phyloP scores from a whole-genome alignment of 2,888 invertebrate genomes.

The Drosophila kokeensis region DNA sequence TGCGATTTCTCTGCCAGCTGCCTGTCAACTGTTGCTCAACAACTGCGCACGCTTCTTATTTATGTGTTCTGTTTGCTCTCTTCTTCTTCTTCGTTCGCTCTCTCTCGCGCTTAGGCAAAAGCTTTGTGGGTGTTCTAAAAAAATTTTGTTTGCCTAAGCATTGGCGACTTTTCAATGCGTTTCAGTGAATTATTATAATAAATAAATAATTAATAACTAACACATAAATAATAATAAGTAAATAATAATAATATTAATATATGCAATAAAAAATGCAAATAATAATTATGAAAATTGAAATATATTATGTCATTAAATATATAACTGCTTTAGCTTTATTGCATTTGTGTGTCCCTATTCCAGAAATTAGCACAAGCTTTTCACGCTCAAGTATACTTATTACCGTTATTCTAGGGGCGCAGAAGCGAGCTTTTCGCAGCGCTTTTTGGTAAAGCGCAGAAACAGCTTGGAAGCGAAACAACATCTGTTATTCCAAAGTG shows the following conservation, averaged over 20 bases:
- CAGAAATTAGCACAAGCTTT: not conserved
- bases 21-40: constrained; percentile 52
- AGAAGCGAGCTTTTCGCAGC: constrained; percentile 45
- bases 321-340: not conserved
- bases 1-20: constrained; percentile 34
- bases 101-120: constrained; percentile 1
- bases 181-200: not conserved
- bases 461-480: constrained; percentile 66
- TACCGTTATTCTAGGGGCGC: constrained; percentile 46
- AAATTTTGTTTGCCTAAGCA: not conserved
- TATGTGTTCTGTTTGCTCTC: constrained; percentile 26
- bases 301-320: not conserved
- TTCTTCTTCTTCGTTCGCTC: too few species aligned
- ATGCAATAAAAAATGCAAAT: not conserved
- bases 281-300: not conserved
- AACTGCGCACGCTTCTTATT: constrained; percentile 14
- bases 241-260: not conserved
- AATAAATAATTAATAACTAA: not conserved
- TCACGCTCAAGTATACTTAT: not conserved
- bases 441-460: constrained; percentile 11
- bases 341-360: not conserved
- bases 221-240: not conserved
- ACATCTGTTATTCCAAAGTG: constrained; percentile 80
- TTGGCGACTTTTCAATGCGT: constrained; percentile 4
- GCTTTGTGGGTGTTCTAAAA: constrained; percentile 32